phyloP scores from a whole-genome alignment of 2,113 vertebrate genomes.

The Microtus oregoni region DNA sequence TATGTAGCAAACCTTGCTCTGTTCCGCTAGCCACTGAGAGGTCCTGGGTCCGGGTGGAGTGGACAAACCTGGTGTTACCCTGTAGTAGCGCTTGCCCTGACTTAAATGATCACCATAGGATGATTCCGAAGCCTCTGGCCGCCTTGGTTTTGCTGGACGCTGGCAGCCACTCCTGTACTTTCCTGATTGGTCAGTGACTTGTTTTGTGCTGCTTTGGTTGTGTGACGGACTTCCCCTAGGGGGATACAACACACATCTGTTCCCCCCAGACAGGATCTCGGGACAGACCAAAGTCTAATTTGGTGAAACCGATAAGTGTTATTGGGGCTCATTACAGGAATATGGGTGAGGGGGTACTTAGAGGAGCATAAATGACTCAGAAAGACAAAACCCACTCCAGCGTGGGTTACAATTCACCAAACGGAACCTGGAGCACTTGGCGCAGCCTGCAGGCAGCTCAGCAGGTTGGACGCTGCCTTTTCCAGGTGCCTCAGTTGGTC shows the following conservation, averaged over 20 bases:
- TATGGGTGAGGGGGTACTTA: neutral
- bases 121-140: neutral
- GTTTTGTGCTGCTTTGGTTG: neutral
- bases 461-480: no score
- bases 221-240: neutral
- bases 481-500: neutral
- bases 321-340: neutral
- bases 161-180: neutral
- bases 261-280: neutral
- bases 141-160: neutral
- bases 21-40: neutral
- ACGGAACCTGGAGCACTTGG: neutral
- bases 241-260: neutral
- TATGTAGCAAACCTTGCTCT: neutral
- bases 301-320: neutral
- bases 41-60: neutral
- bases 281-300: neutral
- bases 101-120: neutral
- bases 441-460: no score
- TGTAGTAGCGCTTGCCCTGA: neutral
- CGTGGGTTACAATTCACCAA: neutral
- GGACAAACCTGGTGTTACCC: fast-evolving
- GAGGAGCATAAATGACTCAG: neutral
- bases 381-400: neutral
- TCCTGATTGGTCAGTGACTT: neutral